Conservation (phyloP, 2,888 invertebrate genomes). For the Eledona agricola region DNA sequence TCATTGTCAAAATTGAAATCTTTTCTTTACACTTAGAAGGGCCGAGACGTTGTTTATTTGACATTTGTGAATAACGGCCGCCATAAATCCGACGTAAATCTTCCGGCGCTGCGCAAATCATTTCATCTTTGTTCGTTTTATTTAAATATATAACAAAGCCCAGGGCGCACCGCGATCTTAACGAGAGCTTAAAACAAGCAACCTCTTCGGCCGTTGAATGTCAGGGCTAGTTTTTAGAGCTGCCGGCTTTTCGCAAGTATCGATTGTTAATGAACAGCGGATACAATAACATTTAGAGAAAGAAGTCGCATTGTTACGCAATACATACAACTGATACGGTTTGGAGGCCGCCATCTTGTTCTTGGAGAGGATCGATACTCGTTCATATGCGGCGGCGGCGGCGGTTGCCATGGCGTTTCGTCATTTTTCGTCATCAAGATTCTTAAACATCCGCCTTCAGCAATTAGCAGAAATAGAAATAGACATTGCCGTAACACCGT, state of each 20-base stretch:
- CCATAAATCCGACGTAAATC: slow-evolving; percentile 9
- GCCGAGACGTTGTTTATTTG: too few species aligned
- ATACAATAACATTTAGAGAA: slow-evolving; percentile 29
- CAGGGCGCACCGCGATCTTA: slow-evolving; percentile 44
- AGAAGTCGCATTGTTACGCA: slow-evolving; percentile 7
- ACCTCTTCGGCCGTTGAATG: slow-evolving; percentile 62
- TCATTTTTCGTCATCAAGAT: slow-evolving; percentile 61
- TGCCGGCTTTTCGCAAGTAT: slow-evolving; percentile 49
- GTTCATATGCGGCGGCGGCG: slow-evolving; percentile 51
- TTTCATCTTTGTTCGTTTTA: slow-evolving; percentile 42
- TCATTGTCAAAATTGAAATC: too few species aligned
- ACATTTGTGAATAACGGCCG: background rate
- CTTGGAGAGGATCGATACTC: slow-evolving; percentile 48
- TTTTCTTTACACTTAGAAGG: too few species aligned
- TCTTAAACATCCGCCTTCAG: slow-evolving; percentile 60
- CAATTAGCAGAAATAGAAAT: slow-evolving; percentile 64
- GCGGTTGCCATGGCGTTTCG: slow-evolving; percentile 62
- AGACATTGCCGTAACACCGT: slow-evolving; percentile 48
- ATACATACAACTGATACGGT: too few species aligned
- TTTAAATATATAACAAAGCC: slow-evolving; percentile 50
- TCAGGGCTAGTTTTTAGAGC: slow-evolving; percentile 61
- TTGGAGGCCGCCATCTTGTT: slow-evolving; percentile 50
- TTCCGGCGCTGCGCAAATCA: slow-evolving; percentile 46
- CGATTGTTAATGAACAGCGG: slow-evolving; percentile 47
- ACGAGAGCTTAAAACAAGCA: slow-evolving; percentile 59